Evolutionary conservation across 2,113 vertebrate genomes (phyloP).

Genomic region (Silurus meridionalis): DNA sequence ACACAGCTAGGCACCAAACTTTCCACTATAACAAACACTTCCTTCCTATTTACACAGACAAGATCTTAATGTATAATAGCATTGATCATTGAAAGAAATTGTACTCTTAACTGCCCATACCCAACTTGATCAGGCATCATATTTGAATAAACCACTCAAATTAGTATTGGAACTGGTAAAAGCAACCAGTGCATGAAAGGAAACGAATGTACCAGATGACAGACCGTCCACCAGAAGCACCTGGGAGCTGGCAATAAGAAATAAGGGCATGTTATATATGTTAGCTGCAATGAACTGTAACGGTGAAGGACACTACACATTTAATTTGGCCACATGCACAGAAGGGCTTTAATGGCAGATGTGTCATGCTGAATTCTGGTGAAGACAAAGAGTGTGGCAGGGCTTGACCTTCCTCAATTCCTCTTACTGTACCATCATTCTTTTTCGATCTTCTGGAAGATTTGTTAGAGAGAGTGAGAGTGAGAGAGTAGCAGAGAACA

Average conservation of each 20-base stretch:
- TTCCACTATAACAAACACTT: slow-evolving; percentile 48
- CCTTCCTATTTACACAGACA: slow-evolving; percentile 41
- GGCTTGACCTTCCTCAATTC: background rate
- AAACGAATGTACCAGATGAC: background rate
- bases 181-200: background rate
- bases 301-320: slow-evolving; percentile 15
- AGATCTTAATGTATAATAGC: slow-evolving; percentile 13
- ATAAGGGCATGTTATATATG: background rate
- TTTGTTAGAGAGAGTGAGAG: background rate
- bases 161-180: background rate
- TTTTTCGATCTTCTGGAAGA: background rate
- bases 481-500: background rate
- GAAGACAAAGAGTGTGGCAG: background rate
- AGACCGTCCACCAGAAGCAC: slow-evolving; percentile 12
- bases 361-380: slow-evolving; percentile 7
- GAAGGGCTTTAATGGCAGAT: background rate
- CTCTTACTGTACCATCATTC: background rate
- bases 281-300: slow-evolving; percentile 10
- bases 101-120: background rate
- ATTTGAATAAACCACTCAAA: background rate
- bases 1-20: slow-evolving; percentile 34
- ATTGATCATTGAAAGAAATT: background rate
- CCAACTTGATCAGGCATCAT: background rate
- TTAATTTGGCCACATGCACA: background rate
- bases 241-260: background rate